phyloP scores from a whole-genome alignment of 53 echinoderm and acorn worm genomes.

The Astropecten irregularis region DNA sequence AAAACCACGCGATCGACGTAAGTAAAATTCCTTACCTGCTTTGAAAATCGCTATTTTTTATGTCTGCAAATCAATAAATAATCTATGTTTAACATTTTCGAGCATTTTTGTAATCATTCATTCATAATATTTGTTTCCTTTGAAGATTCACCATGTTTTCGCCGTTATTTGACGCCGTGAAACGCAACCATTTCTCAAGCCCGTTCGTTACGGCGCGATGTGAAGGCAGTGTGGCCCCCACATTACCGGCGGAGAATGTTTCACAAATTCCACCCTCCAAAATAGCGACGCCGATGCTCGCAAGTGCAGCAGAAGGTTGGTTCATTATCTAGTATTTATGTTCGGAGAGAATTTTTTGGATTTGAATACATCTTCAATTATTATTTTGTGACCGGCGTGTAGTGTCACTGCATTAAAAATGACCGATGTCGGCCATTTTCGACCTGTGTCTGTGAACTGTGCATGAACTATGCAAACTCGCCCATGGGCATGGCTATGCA shows the following conservation, averaged over 20 bases:
- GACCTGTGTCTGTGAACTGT: too few species aligned
- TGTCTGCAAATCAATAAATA: not conserved
- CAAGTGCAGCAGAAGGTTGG: conserved; percentile 42
- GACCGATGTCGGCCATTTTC: too few species aligned
- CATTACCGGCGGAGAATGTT: conserved; percentile 30
- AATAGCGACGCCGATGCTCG: conserved; percentile 59
- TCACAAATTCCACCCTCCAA: conserved; percentile 33
- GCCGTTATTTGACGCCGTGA: conserved; percentile 77
- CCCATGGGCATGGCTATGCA: too few species aligned
- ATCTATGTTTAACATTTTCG: not conserved
- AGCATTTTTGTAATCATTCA: not conserved
- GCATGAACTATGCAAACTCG: too few species aligned
- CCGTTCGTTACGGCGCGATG: conserved; percentile 83
- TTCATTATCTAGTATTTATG: not conserved
- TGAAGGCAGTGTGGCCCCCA: conserved; percentile 29
- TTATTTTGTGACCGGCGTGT: conserved; percentile 7
- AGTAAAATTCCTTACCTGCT: not conserved
- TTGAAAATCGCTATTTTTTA: too few species aligned
- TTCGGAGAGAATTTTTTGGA: not conserved
- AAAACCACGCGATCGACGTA: conserved; percentile 37
- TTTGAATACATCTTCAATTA: conserved; percentile 9
- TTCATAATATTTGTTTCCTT: not conserved
- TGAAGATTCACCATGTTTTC: conserved; percentile 89
- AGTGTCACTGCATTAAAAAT: too few species aligned
- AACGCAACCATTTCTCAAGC: conserved; percentile 81